phyloP scores from a whole-genome alignment of 2,113 vertebrate species.

The Myotis davidii region DNA sequence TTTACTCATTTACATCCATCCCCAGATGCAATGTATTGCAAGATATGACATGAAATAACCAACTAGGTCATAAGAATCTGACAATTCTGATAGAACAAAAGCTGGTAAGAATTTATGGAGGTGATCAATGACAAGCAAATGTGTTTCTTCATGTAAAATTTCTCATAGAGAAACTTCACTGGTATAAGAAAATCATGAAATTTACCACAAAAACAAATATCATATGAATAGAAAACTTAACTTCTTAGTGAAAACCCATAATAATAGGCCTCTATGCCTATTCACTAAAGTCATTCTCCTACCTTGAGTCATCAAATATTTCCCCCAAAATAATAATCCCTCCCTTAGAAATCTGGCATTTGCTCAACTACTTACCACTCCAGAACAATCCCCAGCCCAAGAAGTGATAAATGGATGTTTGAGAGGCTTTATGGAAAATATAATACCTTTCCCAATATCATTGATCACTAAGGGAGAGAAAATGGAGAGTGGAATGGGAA shows the following conservation, averaged over 20 bases:
- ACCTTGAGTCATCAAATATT: not conserved
- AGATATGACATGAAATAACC: not conserved
- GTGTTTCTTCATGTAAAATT: slow-evolving; percentile 28
- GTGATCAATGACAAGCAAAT: not conserved
- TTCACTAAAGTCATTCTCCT: slow-evolving; percentile 13
- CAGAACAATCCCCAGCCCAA: not conserved
- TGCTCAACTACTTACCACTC: slow-evolving; percentile 31
- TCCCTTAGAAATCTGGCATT: not conserved
- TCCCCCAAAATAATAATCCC: not conserved
- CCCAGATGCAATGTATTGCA: not conserved
- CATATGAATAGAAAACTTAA: slow-evolving; percentile 23
- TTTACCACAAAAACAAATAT: slow-evolving; percentile 26
- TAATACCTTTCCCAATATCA: not conserved
- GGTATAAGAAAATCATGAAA: slow-evolving; percentile 9
- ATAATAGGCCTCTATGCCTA: not conserved
- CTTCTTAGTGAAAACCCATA: slow-evolving; percentile 25
- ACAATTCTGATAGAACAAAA: not conserved
- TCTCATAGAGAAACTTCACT: not conserved
- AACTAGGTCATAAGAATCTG: not conserved
- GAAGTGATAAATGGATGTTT: slow-evolving; percentile 35
- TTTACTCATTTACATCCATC: slow-evolving; percentile 23
- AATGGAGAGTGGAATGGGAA: not conserved
- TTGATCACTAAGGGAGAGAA: not conserved
- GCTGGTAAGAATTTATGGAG: slow-evolving; percentile 9
- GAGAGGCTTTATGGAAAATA: not conserved